Percentiles rank a stretch among this genome's conserved stretches.
phyloP scores from a whole-genome alignment of 1,140 invertebrate genomes.

The Drosophila lowei region DNA sequence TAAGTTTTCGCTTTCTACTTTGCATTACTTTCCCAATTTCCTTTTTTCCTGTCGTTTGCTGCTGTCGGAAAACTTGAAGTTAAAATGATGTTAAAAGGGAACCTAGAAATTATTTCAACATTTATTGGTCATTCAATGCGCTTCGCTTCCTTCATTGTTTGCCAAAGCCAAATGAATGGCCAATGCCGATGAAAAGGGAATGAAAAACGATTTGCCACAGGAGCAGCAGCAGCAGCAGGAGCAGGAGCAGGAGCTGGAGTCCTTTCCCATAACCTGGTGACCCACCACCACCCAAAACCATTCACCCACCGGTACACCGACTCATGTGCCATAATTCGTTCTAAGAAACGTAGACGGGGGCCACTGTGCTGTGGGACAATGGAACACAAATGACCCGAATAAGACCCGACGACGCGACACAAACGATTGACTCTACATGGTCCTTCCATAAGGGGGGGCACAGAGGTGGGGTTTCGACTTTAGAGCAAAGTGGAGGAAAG shows the following conservation, averaged over 20 bases:
- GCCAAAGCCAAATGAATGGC: constrained; percentile 60
- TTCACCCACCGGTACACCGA: constrained; percentile 6
- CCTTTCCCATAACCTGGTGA: constrained; percentile 1
- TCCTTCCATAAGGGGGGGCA: background rate
- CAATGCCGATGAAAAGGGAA: constrained; percentile 58
- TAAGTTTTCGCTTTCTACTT: constrained; percentile 57
- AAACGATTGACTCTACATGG: constrained; percentile 52
- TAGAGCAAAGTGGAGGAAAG: constrained; percentile 1
- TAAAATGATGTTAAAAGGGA: constrained; percentile 34
- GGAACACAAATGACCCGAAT: constrained; percentile 71
- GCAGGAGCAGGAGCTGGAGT: background rate
- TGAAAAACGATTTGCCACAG: constrained; percentile 49
- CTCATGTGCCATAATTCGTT: constrained; percentile 54
- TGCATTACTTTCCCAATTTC: constrained; percentile 50
- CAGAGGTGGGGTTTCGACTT: background rate
- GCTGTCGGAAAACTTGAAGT: constrained; percentile 33
- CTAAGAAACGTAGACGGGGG: constrained; percentile 14
- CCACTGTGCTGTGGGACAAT: constrained; percentile 55
- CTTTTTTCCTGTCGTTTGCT: constrained; percentile 8
- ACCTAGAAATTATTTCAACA: constrained; percentile 47
- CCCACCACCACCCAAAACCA: constrained; percentile 5
- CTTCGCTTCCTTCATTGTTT: constrained; percentile 43
- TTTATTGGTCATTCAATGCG: constrained; percentile 61
- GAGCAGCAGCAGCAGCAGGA: constrained; percentile 1
- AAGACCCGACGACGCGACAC: constrained; percentile 39